Evolutionary conservation across 2,113 vertebrate genomes (phyloP).

Genomic region (Rhizomys pruinosus): DNA sequence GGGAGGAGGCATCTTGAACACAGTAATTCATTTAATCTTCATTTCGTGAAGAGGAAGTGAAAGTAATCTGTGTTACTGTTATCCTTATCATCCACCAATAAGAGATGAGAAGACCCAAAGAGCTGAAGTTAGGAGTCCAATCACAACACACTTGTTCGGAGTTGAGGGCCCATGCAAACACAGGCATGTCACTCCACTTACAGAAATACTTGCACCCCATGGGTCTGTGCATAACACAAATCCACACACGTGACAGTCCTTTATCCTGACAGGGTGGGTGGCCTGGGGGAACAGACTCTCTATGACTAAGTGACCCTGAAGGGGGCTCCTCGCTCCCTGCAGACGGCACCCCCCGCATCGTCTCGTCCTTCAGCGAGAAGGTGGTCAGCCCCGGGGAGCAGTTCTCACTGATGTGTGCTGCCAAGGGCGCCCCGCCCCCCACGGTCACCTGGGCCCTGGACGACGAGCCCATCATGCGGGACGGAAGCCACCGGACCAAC

Average conservation of each 20-base stretch:
- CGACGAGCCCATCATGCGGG: constrained; percentile 94
- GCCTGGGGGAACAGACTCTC: neutral
- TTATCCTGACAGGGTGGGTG: neutral
- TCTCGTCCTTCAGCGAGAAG: constrained; percentile 98
- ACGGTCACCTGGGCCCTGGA: constrained; percentile 98
- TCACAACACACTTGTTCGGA: neutral
- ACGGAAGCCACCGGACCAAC: constrained; percentile 93
- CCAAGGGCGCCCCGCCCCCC: constrained; percentile 97
- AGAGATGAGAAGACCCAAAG: neutral
- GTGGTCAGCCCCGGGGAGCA: constrained; percentile 97
- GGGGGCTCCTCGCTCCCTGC: constrained; percentile 72
- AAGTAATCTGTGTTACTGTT: fast-evolving
- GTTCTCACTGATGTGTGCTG: constrained; percentile 97
- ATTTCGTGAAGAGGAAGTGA: neutral
- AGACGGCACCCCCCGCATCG: constrained; percentile 97
- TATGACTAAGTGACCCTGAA: neutral
- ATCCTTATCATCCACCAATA: neutral
- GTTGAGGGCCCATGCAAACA: neutral
- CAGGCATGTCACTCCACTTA: neutral
- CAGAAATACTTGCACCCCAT: fast-evolving
- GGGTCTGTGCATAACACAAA: neutral
- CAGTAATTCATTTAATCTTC: neutral
- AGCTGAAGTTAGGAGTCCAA: neutral
- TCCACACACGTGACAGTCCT: fast-evolving
- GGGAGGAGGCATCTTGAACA: neutral